Evolutionary conservation across 2,113 vertebrate genomes (phyloP).

Genomic region (Platichthys flesus): DNA sequence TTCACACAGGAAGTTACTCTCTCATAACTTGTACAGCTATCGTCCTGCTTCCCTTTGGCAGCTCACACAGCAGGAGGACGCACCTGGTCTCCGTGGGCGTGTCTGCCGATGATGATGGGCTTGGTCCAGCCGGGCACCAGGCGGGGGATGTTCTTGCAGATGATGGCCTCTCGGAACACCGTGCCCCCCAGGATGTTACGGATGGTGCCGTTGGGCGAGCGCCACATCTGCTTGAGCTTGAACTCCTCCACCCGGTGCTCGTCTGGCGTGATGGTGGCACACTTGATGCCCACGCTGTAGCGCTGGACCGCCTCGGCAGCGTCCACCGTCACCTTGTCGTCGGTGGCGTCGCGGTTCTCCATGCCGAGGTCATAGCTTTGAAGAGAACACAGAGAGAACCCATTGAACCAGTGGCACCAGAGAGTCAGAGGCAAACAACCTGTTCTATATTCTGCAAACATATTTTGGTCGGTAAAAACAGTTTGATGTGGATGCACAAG

Average conservation of each 20-base stretch:
- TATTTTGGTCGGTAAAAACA: no score
- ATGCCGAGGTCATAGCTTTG: conserved; percentile 94
- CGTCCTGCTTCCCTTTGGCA: no score
- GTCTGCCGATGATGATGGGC: conserved; percentile 97
- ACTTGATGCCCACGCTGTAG: conserved; percentile 94
- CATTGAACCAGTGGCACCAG: fast-evolving
- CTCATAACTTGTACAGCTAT: no score
- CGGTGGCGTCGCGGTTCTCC: conserved; percentile 92
- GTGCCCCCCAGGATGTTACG: conserved; percentile 97
- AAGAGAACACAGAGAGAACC: background rate
- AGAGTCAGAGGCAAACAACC: background rate
- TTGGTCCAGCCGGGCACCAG: conserved; percentile 94
- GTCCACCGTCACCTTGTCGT: conserved; percentile 92
- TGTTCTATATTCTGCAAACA: no score
- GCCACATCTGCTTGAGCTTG: conserved; percentile 98
- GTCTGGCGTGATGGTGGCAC: conserved; percentile 97
- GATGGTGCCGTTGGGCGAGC: conserved; percentile 98
- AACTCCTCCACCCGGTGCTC: conserved; percentile 98
- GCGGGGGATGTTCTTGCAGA: conserved; percentile 97
- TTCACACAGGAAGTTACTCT: no score
- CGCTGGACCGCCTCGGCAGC: conserved; percentile 93
- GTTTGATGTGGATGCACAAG: no score
- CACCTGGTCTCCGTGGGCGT: conserved; percentile 97
- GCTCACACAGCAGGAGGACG: no score
- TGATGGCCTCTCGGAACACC: conserved; percentile 97